Base-by-base conservation (phyloP, 2,113 vertebrate species). In the Macquaria australasica region DNA sequence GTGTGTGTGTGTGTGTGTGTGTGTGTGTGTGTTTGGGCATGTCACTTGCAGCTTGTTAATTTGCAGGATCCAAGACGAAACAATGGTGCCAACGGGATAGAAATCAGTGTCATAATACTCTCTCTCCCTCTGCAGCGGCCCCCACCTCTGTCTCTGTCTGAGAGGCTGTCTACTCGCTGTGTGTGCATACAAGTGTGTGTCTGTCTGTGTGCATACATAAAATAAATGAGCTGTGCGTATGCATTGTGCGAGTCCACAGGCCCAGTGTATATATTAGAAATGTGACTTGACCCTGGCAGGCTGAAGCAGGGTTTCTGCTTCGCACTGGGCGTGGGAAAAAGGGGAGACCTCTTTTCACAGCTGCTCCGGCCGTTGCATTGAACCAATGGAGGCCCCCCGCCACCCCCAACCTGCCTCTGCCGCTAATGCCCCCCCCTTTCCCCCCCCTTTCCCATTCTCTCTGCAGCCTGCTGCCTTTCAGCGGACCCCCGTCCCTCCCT, bases 311-410 rank as follows among this genome's bases (percentile, higher is more conserved):
- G 95, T 94, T 94, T 89, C 66, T 90, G 90, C 93, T 77, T 94
- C 93, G 94, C 84, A 87, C 95, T 86, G 96, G 97, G 96, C 97
- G 97, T 98, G 97, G 97, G 97, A 97, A 98, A 97, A 97, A 97
- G 97, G 95, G 96, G 93, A 93, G 96, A 96, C 96, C 96, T 96
- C 96, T 95, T 97, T 97, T 98, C 97, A 97, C 97, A 98, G 97
- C 96, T 96, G 96, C 96, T 96, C 92, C 69, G 88, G 93, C 95
- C 87, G 95, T 96, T 96, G 96, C 96, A 96, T 96, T 97, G 95
- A 97, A 96, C 96, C 96, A 95, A 95, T 94, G 94, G 93, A 96
- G 94, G 94, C 94, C 95, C 91, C 34, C 68, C 91, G 69, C 93
- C 92, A 1, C 66, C 73, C 76, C 86, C 88, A 77, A 70, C 75